Evolutionary conservation across 2,113 vertebrate species (phyloP).

Genomic region (Bucco capensis): DNA sequence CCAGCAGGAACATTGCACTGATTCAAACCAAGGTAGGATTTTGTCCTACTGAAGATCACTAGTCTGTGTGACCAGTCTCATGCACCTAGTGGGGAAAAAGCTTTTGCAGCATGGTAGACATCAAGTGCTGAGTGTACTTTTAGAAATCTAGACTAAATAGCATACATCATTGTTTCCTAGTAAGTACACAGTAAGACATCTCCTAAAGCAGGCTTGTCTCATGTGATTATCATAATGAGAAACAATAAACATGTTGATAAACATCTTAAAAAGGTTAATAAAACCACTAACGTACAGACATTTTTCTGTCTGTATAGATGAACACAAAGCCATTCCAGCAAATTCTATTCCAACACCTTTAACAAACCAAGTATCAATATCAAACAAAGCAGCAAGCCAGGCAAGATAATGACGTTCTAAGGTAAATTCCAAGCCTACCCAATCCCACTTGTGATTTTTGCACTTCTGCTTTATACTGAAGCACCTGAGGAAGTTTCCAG

Average conservation of each 20-base stretch:
- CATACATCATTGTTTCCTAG: neutral
- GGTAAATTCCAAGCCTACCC: neutral
- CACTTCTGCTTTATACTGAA: neutral
- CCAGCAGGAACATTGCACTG: neutral
- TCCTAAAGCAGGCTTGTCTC: neutral
- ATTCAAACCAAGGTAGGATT: neutral
- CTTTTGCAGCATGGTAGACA: neutral
- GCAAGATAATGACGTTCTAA: neutral
- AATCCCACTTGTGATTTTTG: neutral
- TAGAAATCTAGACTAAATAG: neutral
- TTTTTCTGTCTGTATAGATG: neutral
- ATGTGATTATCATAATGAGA: neutral
- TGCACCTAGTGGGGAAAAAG: neutral
- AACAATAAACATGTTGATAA: neutral
- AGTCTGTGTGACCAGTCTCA: neutral
- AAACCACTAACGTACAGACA: neutral
- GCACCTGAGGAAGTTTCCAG: neutral
- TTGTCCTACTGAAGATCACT: neutral
- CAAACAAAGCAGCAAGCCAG: neutral
- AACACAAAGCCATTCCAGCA: neutral
- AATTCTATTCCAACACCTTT: neutral
- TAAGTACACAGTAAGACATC: neutral
- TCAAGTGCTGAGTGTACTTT: neutral
- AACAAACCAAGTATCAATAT: neutral
- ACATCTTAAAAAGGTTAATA: neutral